phyloP scores from a whole-genome alignment of 2,888 invertebrate genomes.

The Arctia plantaginis region DNA sequence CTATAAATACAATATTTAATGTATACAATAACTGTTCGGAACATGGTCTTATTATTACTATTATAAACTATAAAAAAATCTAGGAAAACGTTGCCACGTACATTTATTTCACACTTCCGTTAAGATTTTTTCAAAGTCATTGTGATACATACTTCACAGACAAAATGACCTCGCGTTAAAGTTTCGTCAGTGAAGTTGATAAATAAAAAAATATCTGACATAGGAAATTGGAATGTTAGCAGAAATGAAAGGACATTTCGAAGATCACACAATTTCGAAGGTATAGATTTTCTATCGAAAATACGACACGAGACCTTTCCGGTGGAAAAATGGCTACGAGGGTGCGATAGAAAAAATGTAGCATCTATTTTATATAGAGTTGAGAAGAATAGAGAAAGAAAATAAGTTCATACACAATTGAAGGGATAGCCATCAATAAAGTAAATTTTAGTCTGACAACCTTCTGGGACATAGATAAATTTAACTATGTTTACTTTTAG shows the following conservation, averaged over 20 bases:
- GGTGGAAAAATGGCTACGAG: constrained; percentile 19
- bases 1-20: too few species aligned
- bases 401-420: background rate
- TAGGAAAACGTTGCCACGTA: background rate
- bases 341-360: background rate
- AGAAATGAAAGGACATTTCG: constrained; percentile 36
- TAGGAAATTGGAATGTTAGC: constrained; percentile 50
- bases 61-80: background rate
- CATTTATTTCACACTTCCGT: background rate
- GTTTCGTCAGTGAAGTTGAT: constrained; percentile 32
- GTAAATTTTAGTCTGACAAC: background rate
- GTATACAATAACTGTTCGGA: background rate
- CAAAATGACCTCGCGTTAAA: constrained; percentile 26
- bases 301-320: constrained; percentile 29
- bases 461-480: background rate
- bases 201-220: constrained; percentile 33
- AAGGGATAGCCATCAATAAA: background rate
- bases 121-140: background rate
- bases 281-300: constrained; percentile 30
- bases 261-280: constrained; percentile 28
- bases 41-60: too few species aligned
- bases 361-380: background rate
- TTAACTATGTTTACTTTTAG: too few species aligned
- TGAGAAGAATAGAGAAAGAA: background rate
- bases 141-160: constrained; percentile 14